Base-by-base conservation (phyloP, 2,888 invertebrate genomes). In the Nematopogon swammerdamellus region DNA sequence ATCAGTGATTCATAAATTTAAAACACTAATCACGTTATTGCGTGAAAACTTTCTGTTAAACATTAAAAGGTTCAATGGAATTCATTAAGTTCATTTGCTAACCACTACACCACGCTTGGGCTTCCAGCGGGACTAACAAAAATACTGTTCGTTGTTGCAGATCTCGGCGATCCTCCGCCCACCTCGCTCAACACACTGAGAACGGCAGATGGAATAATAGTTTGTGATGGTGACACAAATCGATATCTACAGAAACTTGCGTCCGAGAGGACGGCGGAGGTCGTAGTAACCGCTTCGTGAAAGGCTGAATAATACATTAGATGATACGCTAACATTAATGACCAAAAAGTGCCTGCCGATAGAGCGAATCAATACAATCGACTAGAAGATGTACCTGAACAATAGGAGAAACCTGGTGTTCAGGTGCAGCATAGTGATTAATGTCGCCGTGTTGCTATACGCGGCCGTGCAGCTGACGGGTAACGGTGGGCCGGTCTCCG, bases 361-460 rank as follows among this genome's bases (percentile, higher is more conserved):
- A n/a, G n/a, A 25, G 25, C 25, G 25, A 25, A 25, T 25, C 25
- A 10, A 25, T 6, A 25, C 10, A 6, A 25, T 18, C n/a, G 14
- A 44, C 5, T 44, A 5, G 19, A 44, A 44, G 16, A 44, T 44
- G 44, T 17, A 10, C n/a, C 19, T 44, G 18, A 44, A 44, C 44
- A 18, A 44, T 51, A 74, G 84, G 54, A 84, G 88, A 57, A 89
- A 88, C 71, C 85, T 88, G 81, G 77, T 88, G 70, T 82, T 89
- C 66, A 82, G 87, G 60, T 85, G 88, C 68, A 89, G 88, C 72
- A 86, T 89, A 61, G 82, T 89, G 53, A 83, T 88, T 58, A 89
- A 89, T 65, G 81, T 89, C 55, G 87, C 85, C 57, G 86, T 88
- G 50, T 70, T 89, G 51, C 68, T 89, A 54, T 89, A 89, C 68